A percentile compares a stretch with the other conserved stretches of the same genome.
Conservation (phyloP, 2,797 vertebrate species). For the Tangara arthus region DNA sequence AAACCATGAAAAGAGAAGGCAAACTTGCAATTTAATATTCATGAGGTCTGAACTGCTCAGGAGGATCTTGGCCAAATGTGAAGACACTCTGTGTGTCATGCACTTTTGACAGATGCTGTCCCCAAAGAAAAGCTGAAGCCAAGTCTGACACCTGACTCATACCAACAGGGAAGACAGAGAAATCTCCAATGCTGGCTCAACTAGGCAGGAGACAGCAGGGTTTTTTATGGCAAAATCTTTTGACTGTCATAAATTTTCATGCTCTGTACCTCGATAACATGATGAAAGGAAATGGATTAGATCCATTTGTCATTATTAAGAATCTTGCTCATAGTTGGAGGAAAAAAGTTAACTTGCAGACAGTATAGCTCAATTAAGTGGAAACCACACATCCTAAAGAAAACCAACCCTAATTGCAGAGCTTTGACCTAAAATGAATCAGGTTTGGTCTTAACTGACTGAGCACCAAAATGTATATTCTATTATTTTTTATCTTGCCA, state of each 20-base stretch:
- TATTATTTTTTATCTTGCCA: constrained; percentile 60
- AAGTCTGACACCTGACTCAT: neutral
- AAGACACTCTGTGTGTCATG: neutral
- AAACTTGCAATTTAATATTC: constrained; percentile 2
- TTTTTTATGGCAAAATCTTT: constrained; percentile 49
- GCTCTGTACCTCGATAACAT: constrained; percentile 5
- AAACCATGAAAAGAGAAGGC: neutral
- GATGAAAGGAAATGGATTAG: constrained; percentile 3
- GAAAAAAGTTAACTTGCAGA: constrained; percentile 54
- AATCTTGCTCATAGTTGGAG: neutral
- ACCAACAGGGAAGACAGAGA: constrained; percentile 3
- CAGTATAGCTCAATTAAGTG: constrained; percentile 47
- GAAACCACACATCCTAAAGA: constrained; percentile 47
- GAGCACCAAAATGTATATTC: constrained; percentile 10
- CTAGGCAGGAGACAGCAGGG: constrained; percentile 24
- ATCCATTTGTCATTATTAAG: constrained; percentile 52
- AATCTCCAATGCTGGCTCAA: neutral
- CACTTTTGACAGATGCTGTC: neutral
- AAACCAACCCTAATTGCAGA: constrained; percentile 10
- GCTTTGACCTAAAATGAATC: constrained; percentile 40
- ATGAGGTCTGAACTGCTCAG: neutral
- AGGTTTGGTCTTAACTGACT: constrained; percentile 26
- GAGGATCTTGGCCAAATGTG: neutral
- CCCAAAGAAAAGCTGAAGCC: neutral
- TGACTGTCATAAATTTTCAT: constrained; percentile 50